Conservation (phyloP, 2,888 invertebrate genomes). For the Steinernema hermaphroditum region DNA sequence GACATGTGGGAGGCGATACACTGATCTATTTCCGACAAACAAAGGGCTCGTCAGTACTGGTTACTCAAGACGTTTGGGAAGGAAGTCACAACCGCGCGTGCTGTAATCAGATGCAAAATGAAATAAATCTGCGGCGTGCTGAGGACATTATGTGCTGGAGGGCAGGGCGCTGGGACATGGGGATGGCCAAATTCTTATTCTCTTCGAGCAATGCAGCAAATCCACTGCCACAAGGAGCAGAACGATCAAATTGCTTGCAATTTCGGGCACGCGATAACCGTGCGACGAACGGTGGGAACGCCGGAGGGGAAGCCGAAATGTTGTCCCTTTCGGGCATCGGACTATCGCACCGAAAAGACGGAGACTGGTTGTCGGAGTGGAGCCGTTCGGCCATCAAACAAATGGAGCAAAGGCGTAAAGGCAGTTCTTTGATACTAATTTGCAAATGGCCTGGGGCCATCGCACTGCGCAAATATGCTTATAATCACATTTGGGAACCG, state of each 20-base stretch:
- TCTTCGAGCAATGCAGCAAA: neutral
- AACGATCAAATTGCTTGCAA: neutral
- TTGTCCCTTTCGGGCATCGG: neutral
- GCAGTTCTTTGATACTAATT: constrained; percentile 28
- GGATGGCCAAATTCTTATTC: neutral
- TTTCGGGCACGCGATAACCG: neutral
- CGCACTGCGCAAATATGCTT: constrained; percentile 17
- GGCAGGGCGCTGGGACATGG: neutral
- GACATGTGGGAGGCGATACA: neutral
- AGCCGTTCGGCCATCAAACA: constrained; percentile 27
- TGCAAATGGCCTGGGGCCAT: constrained; percentile 29
- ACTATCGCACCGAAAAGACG: neutral
- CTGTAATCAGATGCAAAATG: constrained; percentile 26
- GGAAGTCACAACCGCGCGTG: neutral
- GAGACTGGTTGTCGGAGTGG: neutral
- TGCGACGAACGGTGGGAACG: neutral
- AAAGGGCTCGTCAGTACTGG: constrained; percentile 3
- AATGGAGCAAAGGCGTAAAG: constrained; percentile 13
- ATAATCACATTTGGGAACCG: constrained; percentile 24
- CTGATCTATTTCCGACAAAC: neutral
- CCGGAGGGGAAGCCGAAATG: neutral
- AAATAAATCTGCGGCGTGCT: constrained; percentile 14
- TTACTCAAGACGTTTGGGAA: constrained; percentile 1
- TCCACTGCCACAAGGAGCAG: neutral
- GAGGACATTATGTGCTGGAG: neutral